These are phyloP conservation scores for Neostethus bicornis DNA, from an alignment of 2,797 vertebrate genomes.

Conservation along the genomic window DNA sequence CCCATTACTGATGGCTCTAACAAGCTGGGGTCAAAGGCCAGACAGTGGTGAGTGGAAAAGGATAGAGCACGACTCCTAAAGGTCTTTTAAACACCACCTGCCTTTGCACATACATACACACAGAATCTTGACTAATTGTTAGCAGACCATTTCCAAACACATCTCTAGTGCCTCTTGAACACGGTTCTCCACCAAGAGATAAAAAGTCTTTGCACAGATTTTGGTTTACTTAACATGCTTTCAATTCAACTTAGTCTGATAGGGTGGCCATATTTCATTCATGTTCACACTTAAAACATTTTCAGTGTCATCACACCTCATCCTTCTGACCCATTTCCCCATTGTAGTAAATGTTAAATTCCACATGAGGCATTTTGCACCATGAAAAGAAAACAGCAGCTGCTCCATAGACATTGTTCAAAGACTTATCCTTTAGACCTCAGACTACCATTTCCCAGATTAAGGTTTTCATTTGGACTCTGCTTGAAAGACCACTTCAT, in stretches of 20 bases:
- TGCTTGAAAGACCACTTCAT: slow-evolving; percentile 32
- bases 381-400: slow-evolving; percentile 31
- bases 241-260: slow-evolving; percentile 29
- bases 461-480: slow-evolving; percentile 24
- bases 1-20: slow-evolving; percentile 78
- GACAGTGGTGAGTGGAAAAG: slow-evolving; percentile 77
- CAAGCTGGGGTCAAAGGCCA: slow-evolving; percentile 77
- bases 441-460: slow-evolving; percentile 27
- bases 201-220: slow-evolving; percentile 38
- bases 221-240: slow-evolving; percentile 39
- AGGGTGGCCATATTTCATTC: slow-evolving; percentile 19
- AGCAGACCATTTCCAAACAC: slow-evolving; percentile 76
- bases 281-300: slow-evolving; percentile 19
- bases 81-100: slow-evolving; percentile 76
- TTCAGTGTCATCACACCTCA: not conserved
- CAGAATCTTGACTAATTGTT: slow-evolving; percentile 75
- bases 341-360: slow-evolving; percentile 5
- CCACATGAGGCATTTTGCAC: slow-evolving; percentile 7
- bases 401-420: slow-evolving; percentile 11
- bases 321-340: slow-evolving; percentile 16
- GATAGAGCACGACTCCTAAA: slow-evolving; percentile 75
- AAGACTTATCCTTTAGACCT: slow-evolving; percentile 14
- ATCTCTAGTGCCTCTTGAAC: slow-evolving; percentile 56
- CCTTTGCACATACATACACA: slow-evolving; percentile 31
- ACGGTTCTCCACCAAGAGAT: slow-evolving; percentile 43